Base-by-base conservation (phyloP, 2,888 invertebrate species). In the Gymnosoma rotundatum region DNA sequence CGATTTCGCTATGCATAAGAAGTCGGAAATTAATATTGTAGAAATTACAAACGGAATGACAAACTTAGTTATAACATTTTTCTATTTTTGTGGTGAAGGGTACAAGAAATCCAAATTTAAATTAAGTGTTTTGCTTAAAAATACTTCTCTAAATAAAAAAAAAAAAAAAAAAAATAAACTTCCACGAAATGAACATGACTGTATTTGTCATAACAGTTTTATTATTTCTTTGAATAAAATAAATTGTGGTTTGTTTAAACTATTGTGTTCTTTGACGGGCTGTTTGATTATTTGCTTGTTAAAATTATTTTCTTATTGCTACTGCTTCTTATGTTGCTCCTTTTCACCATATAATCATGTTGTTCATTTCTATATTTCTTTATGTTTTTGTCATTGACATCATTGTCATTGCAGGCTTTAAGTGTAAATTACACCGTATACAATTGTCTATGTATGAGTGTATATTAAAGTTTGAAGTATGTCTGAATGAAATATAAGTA, bases 351-450 rank as follows among this genome's bases (percentile, higher is more conserved):
- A 38, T 58, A 42, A 54, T 54, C 38, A 38, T 54, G 70, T 50
- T 78, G 84, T 74, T 74, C 73, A 78, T 69, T 75, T 80, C 12
- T 38, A 73, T 50, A 52, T 50, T 76, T 61, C 75, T 72, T 75
- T 81, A 64, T 74, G 58, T 60, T 81, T 66, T 38, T 84, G 81
- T 81, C 70, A 81, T 81, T 50, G 70, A 67, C 70, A 84, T 70
- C 21, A 45, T 78, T 78, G 48, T 70, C 54, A 61, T 12, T n/a
- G 50, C 74, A 61, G 74, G 60, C 60, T 81, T 78, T 63, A 80
- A 81, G 81, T 74, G 78, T 81, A 81, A 81, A 81, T 61, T 78
- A 81, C 60, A 81, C 38, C 64, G 50, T 56, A 12, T 21, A 52
- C 42, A 52, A 1, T 52, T 8, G 38, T 14, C 9, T 74, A 52